Evolutionary conservation across 2,797 vertebrate genomes (phyloP).

Genomic region (Lithobates pipiens): DNA sequence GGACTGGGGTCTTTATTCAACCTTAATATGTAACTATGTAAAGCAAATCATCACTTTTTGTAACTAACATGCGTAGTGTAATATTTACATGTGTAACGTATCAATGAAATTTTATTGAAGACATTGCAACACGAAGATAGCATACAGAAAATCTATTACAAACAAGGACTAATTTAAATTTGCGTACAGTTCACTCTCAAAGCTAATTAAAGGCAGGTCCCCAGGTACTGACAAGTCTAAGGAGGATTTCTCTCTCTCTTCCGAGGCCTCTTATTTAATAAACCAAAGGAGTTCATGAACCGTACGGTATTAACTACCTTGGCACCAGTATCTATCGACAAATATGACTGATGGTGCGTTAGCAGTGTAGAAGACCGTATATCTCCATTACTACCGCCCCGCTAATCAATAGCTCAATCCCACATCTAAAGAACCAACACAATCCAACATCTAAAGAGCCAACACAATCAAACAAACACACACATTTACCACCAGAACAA

Average conservation of each 20-base stretch:
- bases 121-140: not conserved
- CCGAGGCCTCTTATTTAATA: slow-evolving; percentile 40
- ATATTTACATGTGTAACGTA: too few species aligned
- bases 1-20: too few species aligned
- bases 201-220: slow-evolving; percentile 32
- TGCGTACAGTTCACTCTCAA: slow-evolving; percentile 25
- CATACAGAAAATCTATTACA: slow-evolving; percentile 21
- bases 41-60: too few species aligned
- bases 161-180: not conserved
- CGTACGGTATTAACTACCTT: not conserved
- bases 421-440: not conserved
- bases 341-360: not conserved
- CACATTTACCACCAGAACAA: not conserved
- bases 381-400: not conserved
- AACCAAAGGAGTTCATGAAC: slow-evolving; percentile 7
- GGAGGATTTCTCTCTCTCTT: slow-evolving; percentile 39
- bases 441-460: not conserved
- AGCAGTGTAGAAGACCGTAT: not conserved
- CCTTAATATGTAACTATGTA: too few species aligned
- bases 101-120: too few species aligned
- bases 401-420: not conserved
- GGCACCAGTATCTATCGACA: not conserved
- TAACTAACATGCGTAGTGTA: too few species aligned
- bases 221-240: slow-evolving; percentile 25
- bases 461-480: not conserved